Evolutionary conservation across 2,888 invertebrate genomes (phyloP), one percentile per base, ranked within the genome.

Genomic region (Euphydryas editha): DNA sequence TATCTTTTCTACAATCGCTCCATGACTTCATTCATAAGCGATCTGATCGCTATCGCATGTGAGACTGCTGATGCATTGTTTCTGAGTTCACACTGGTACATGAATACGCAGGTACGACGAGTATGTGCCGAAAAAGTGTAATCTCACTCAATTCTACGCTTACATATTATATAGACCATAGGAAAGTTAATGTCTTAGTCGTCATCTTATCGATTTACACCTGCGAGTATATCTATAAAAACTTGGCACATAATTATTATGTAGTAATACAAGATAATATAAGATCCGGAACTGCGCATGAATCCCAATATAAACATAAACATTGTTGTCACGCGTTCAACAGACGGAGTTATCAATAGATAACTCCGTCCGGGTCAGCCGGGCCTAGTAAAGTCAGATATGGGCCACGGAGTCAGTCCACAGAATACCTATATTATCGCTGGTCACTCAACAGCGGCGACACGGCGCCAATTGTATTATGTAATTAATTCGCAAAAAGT

Each of bases 321-420:
- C 77, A 81, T 67, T 77, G 75, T 80, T 81, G 86, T 85, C 87
- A 88, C 85, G 87, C 86, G 79, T 73, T 69, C 75, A 75, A 74
- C 82, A 83, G 86, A 84, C 85, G 83, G 76, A 77, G 78, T 82
- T 87, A 88, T 87, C 87, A 74, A 74, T 76, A 74, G 30, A 30
- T 30, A 30, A 30, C 75, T 75, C 81, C 76, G 87, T 88, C 88
- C 87, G 88, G 88, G 88, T 88, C 88, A 83, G 65, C 69, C 72
- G 76, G 78, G 77, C 76, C 75, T 76, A 75, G 78, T 76, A 75
- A 76, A 70, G 69, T 71, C 74, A 73, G 78, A 78, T 78, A 78
- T 73, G 73, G 73, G 68, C 68, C 76, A 73, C 64, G 70, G 70
- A 61, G 72, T 68, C 67, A 61, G 72, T 68, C 67, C 69, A 71